phyloP scores from a whole-genome alignment of 2,797 vertebrate genomes.

The Spinus pinus region DNA sequence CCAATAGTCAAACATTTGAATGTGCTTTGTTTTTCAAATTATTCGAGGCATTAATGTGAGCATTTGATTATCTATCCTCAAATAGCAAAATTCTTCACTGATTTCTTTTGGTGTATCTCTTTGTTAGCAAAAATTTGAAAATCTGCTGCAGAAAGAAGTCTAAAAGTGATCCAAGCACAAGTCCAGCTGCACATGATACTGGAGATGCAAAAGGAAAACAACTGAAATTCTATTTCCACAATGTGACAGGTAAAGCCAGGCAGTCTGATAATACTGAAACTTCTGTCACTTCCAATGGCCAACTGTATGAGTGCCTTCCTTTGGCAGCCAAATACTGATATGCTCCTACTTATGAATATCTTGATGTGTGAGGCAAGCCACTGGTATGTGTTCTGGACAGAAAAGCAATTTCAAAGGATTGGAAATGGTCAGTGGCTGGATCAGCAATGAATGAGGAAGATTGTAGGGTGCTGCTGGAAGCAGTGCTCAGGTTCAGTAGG shows the following conservation, averaged over 20 bases:
- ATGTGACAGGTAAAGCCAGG: background rate
- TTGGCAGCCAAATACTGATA: background rate
- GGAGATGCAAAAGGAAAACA: background rate
- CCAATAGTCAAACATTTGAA: background rate
- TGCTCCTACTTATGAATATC: background rate
- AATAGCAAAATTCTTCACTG: background rate
- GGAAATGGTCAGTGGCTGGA: background rate
- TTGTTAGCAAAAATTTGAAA: background rate
- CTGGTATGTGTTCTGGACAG: background rate
- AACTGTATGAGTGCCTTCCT: background rate
- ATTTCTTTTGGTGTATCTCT: background rate
- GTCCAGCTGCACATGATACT: background rate
- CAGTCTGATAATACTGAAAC: background rate
- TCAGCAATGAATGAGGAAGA: background rate
- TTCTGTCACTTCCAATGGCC: background rate
- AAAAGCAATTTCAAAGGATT: background rate
- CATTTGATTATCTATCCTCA: background rate
- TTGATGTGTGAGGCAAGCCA: background rate
- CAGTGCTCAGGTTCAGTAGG: conserved; percentile 22
- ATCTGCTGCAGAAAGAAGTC: background rate
- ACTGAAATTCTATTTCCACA: background rate
- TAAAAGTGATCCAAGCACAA: background rate
- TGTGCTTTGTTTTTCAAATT: background rate
- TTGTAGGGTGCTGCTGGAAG: background rate
- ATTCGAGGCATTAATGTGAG: background rate